Percentiles rank a stretch among this genome's conserved stretches.
Conservation (phyloP, 2,113 vertebrate species). For the Perccottus glenii region DNA sequence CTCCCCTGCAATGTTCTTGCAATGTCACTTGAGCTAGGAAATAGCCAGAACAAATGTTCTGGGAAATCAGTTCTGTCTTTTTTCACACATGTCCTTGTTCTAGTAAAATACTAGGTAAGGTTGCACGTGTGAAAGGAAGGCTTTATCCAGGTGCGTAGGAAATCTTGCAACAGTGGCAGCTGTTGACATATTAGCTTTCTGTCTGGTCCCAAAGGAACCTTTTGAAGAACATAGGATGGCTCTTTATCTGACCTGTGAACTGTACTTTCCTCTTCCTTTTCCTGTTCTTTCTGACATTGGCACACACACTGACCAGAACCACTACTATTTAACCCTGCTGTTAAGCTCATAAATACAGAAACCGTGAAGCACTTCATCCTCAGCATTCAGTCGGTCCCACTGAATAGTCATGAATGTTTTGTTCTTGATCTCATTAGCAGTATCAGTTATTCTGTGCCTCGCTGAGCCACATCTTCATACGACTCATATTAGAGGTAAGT, state of each 20-base stretch:
- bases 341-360: slow-evolving; percentile 45
- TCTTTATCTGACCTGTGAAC: slow-evolving; percentile 49
- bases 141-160: not conserved
- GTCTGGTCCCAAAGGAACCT: slow-evolving; percentile 33
- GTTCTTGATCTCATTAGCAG: slow-evolving; percentile 39
- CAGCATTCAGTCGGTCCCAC: slow-evolving; percentile 5
- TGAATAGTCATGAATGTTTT: slow-evolving; percentile 49
- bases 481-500: slow-evolving; percentile 53
- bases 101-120: too few species aligned
- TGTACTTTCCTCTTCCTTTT: slow-evolving; percentile 76
- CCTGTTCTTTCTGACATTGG: slow-evolving; percentile 56
- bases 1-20: too few species aligned
- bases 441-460: slow-evolving; percentile 28
- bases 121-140: not conserved
- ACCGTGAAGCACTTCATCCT: slow-evolving; percentile 23
- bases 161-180: slow-evolving; percentile 10
- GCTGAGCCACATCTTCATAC: slow-evolving; percentile 24
- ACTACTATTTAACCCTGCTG: slow-evolving; percentile 69
- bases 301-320: slow-evolving; percentile 48
- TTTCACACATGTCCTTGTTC: too few species aligned
- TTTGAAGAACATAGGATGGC: slow-evolving; percentile 48
- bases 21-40: too few species aligned
- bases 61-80: too few species aligned
- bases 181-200: slow-evolving; percentile 33
- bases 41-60: too few species aligned